These are phyloP conservation scores for Drosophila macrospina DNA, from an alignment of 2,888 invertebrate genomes.

Conservation along the genomic window DNA sequence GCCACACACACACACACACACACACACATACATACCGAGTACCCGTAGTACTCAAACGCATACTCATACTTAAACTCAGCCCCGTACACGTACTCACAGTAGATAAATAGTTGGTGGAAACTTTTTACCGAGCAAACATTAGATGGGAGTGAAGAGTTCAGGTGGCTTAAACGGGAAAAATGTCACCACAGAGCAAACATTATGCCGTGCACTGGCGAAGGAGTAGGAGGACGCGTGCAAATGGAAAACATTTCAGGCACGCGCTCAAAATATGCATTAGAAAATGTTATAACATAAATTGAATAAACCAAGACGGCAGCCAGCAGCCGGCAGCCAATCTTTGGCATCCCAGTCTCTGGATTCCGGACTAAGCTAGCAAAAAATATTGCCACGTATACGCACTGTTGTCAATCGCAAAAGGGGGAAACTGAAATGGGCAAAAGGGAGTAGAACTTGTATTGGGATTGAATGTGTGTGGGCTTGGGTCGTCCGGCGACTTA, in stretches of 20 bases:
- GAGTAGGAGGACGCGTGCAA: constrained; percentile 1
- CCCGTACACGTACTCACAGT: constrained; percentile 27
- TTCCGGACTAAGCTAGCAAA: constrained; percentile 46
- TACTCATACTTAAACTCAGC: neutral
- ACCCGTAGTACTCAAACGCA: constrained; percentile 8
- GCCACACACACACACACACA: constrained; percentile 61
- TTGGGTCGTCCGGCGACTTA: neutral
- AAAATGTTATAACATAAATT: constrained; percentile 78
- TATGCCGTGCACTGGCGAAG: constrained; percentile 9
- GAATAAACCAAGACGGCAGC: constrained; percentile 65
- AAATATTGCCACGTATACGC: constrained; percentile 55
- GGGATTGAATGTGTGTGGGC: too few relatives aligned
- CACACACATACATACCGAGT: constrained; percentile 18
- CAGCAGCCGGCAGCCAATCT: constrained; percentile 52
- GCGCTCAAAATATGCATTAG: constrained; percentile 76
- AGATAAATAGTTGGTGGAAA: constrained; percentile 74
- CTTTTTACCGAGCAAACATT: constrained; percentile 50
- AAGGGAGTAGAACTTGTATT: neutral
- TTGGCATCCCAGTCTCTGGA: constrained; percentile 33
- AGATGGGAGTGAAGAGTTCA: constrained; percentile 49
- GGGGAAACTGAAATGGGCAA: neutral
- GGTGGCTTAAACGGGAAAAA: constrained; percentile 45
- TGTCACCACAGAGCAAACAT: constrained; percentile 48
- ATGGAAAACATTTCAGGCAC: constrained; percentile 66
- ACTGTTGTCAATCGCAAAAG: constrained; percentile 20